Conservation (phyloP, 2,888 invertebrate genomes). For the Cenopis cana region DNA sequence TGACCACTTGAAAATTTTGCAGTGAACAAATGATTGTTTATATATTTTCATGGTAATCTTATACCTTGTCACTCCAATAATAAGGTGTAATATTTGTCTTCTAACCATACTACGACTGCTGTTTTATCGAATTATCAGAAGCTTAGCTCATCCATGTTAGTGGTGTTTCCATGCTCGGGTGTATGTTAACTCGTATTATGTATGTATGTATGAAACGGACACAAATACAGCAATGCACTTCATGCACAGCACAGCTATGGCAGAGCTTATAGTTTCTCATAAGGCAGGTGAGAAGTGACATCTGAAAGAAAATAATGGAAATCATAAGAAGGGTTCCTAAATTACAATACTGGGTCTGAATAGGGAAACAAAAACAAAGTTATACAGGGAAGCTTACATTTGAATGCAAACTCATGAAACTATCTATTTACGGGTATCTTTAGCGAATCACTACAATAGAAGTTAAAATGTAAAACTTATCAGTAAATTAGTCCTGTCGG, state of each 20-base stretch:
- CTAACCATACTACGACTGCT: slow-evolving; percentile 31
- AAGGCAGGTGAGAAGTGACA: slow-evolving; percentile 95
- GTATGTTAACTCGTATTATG: slow-evolving; percentile 55
- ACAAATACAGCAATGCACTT: slow-evolving; percentile 76
- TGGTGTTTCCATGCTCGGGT: slow-evolving; percentile 64
- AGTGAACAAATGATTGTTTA: background rate
- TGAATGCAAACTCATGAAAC: background rate
- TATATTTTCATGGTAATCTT: background rate
- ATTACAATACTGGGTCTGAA: background rate
- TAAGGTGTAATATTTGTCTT: slow-evolving; percentile 1
- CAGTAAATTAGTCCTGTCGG: background rate
- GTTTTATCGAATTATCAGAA: slow-evolving; percentile 37
- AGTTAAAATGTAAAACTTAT: background rate
- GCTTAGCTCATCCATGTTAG: slow-evolving; percentile 56
- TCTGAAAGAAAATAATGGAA: slow-evolving; percentile 89
- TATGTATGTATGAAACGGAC: slow-evolving; percentile 61
- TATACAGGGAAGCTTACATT: background rate
- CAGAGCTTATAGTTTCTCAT: slow-evolving; percentile 94
- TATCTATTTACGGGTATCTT: background rate
- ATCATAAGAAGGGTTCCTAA: slow-evolving; percentile 42
- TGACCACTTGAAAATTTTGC: background rate
- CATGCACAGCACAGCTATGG: slow-evolving; percentile 83
- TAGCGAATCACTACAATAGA: background rate
- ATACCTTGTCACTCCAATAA: background rate
- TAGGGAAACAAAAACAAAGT: background rate